Evolutionary conservation across 2,888 invertebrate genomes (phyloP), one percentile per base, ranked within the genome.

Genomic region (Alentia gelatinosa): DNA sequence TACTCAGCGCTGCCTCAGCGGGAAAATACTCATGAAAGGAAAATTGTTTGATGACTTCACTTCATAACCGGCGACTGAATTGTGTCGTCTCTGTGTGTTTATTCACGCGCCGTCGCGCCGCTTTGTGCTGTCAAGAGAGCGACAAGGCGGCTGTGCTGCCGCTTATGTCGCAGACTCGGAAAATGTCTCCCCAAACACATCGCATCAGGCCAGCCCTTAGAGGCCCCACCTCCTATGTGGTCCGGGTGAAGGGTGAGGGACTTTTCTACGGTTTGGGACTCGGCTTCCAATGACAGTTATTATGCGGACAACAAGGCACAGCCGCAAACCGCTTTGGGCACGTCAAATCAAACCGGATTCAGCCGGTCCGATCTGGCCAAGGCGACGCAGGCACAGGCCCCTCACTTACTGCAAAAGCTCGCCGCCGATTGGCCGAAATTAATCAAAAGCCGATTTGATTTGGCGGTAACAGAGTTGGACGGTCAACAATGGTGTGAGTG

Each of bases 281-380:
- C 47, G 47, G 47, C 19, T 15, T 35, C n/a, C 35, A 35, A 79
- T 79, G 79, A 79, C 79, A 79, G 79, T 79, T 79, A 79, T 79
- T 79, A 79, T 79, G 37, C 26, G 37, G 37, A 39, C 35, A 39
- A 35, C 79, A 39, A 26, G 79, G 79, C 37, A 79, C 79, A 19
- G 12, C 37, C 35, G 9, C 37, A 79, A 79, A 79, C 5, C 79
- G 79, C 79, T 79, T 79, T 79, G 79, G 79, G 39, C 79, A 79
- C 79, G 79, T 79, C 79, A 79, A 79, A 79, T 79, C 79, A 79
- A 26, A 79, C 79, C 79, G 79, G 79, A 79, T 79, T 79, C 79
- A 79, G 79, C 79, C 79, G 39, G 37, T 35, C 39, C 37, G 4
- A 33, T 74, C 12, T 33, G 30, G 30, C 74, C 74, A 19, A 9